Base-by-base conservation (phyloP, 2,113 vertebrate genomes). In the Rhinogobius similis region DNA sequence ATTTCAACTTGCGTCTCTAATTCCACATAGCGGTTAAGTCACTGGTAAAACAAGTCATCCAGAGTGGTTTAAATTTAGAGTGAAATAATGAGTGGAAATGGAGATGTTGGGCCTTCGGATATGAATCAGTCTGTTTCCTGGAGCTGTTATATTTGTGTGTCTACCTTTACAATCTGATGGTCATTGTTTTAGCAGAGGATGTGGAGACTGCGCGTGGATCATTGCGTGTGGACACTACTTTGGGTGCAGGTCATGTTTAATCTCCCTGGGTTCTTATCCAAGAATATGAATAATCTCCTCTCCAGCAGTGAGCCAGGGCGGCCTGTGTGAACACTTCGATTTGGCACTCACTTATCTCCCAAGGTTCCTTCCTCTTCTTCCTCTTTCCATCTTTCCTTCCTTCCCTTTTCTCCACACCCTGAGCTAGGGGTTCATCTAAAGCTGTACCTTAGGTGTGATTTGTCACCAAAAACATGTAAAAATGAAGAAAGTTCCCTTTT, bases 351-450 rank as follows among this genome's bases (percentile, higher is more conserved):
- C 86, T 89, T 89, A 88, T 82, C 87, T 82, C 41, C 67, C 81
- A 85, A 65, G 72, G 83, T 94, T 94, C 92, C 93, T 92, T 92
- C 92, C 91, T 78, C 84, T 74, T 87, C 92, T 94, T 93, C 92
- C 94, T 93, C 94, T 94, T 94, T 93, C 85, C 90, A 88, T 90
- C 89, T 89, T 88, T 93, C 89, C 91, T 92, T 92, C 91, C 91
- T 91, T 88, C 83, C 89, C 83, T 76, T 72, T 50, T 61, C 70
- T 72, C 90, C 90, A 86, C 90, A 61, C 88, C 88, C 88, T 52
- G 6, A 75, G 65, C 80, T 75, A 2, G 12, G 79, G 82, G 73
- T 84, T 84, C 56, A 77, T 84, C 46, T 63, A 77, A 86, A 76
- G 46, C 67, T 76, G 65, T 73, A 89, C 71, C 39, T 83, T 76